Conservation (phyloP, 2,888 invertebrate species). For the Chouioia cunea region DNA sequence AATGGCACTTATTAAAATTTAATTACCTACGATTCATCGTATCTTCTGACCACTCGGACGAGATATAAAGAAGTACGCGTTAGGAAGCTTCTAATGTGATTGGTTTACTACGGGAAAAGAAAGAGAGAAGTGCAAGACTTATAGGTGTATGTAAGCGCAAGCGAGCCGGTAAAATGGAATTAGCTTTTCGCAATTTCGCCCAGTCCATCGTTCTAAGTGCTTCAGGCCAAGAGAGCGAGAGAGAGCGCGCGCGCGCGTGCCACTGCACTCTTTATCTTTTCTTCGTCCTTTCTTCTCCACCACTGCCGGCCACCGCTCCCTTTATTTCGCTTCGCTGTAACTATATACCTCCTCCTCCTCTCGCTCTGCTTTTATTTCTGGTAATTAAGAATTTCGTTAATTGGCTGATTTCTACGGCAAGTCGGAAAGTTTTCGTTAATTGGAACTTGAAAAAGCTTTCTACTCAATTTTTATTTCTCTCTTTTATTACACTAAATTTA, state of each 20-base stretch:
- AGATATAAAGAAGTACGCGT: too few relatives aligned
- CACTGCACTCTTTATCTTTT: conserved; percentile 23
- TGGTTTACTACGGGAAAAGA: conserved; percentile 56
- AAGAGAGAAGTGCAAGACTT: conserved; percentile 51
- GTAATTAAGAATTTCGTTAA: too few relatives aligned
- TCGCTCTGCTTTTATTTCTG: not conserved
- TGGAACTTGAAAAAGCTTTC: too few relatives aligned
- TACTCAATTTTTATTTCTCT: too few relatives aligned
- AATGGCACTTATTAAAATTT: conserved; percentile 59
- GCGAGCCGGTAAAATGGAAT: conserved; percentile 59
- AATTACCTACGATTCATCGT: conserved; percentile 55
- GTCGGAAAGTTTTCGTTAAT: too few relatives aligned
- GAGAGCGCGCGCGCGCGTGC: conserved; percentile 33
- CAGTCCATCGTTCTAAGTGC: conserved; percentile 58
- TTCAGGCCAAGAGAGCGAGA: conserved; percentile 39
- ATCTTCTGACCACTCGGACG: not conserved
- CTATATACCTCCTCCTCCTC: not conserved
- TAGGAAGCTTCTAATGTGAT: conserved; percentile 61
- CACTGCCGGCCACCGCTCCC: not conserved
- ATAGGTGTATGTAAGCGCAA: conserved; percentile 44
- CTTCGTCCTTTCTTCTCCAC: conserved; percentile 31
- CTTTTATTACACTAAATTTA: too few relatives aligned
- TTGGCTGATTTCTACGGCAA: too few relatives aligned
- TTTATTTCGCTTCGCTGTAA: not conserved
- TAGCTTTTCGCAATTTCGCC: conserved; percentile 62